Base-by-base conservation (phyloP, 1,140 invertebrate genomes). In the Riptortus pedestris region DNA sequence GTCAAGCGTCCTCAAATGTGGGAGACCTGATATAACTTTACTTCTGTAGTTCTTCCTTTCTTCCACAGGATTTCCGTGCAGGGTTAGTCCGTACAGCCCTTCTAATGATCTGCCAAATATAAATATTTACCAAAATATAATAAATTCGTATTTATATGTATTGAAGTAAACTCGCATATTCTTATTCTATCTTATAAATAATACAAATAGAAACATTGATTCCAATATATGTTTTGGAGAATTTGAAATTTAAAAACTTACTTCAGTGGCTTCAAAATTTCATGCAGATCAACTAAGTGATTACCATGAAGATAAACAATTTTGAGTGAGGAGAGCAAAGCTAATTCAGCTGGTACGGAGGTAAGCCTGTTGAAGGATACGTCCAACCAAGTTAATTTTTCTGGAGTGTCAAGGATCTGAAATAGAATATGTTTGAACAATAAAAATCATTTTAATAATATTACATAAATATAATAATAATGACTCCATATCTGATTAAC, bases 271-370 rank as follows among this genome's bases (percentile, higher is more conserved):
- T 18, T 55, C 20, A 71, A 31, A n/a, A 63, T 48, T 18, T 67
- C 28, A 12, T 52, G 52, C 9, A 73, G 33, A 31, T 71, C 68
- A 0, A 64, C 55, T 20, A 73, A 51, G 12, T 65, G 48, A 58
- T 73, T 73, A n/a, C 71, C 72, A 57, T 73, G 72, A 20, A 73
- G 68, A 59, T 73, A 73, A 11, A 73, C 45, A 4, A 73, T 71
- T 58, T 71, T 70, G 11, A 73, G 59, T 2, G 68, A 65, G 27
- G 71, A 66, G 16, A 72, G 70, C 14, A 66, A 68, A n/a, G 70
- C 67, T 51, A 67, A 26, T 38, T 70, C 70, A 16, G 68, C 26
- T 9, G 68, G 63, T 0, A 72, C 28, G n/a, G 64, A 29, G 3
- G 62, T 61, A 1, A 72, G 29, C 20, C 64, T 38, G 62, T 72